Base-by-base conservation (phyloP, 2,888 invertebrate genomes). In the Tetragonula carbonaria region DNA sequence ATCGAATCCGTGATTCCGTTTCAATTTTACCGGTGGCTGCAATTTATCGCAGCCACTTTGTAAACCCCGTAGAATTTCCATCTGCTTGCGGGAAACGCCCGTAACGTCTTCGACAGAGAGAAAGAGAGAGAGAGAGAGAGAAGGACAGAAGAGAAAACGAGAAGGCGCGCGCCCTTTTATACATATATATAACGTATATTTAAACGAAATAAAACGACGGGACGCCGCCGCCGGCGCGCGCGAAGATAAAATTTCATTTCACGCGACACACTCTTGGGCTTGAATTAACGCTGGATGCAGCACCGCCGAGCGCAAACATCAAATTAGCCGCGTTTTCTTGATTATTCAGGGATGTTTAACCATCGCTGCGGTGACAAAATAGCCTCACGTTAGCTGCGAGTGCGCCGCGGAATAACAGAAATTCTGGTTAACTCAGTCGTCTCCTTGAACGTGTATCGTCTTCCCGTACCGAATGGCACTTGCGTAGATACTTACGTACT, bases 41-140 rank as follows among this genome's bases (percentile, higher is more conserved):
- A 45, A 75, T 75, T 66, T 55, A 66, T 66, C 11, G 66, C 23
- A 13, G 23, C 66, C 28, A 55, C 38, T 55, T 66, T 18, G 38
- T 38, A 18, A 55, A 45, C 57, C 23, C 8, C 45, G 3, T 23
- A 23, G 23, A 23, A 55, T 38, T 57, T 45, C 23, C 33, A 66
- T 74, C 38, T 38, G 53, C 5, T n/a, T 23, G 38, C 45, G 45
- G 45, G 45, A 8, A 23, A 63, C 5, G 28, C 0, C 16, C 16
- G 18, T 8, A 45, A n/a, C n/a, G n/a, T n/a, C n/a, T 2, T 11
- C 8, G 1, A 8, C 8, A 45, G 45, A 38, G 6, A 45, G 45
- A n/a, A n/a, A 45, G 1, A 45, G 11, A 45, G 45, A 38, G 1
- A 38, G 38, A 38, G 38, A 38, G 33, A 51, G 16, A 14, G 8